Evolutionary conservation across 2,888 invertebrate species (phyloP).

Genomic region (Hypomecis punctinalis): DNA sequence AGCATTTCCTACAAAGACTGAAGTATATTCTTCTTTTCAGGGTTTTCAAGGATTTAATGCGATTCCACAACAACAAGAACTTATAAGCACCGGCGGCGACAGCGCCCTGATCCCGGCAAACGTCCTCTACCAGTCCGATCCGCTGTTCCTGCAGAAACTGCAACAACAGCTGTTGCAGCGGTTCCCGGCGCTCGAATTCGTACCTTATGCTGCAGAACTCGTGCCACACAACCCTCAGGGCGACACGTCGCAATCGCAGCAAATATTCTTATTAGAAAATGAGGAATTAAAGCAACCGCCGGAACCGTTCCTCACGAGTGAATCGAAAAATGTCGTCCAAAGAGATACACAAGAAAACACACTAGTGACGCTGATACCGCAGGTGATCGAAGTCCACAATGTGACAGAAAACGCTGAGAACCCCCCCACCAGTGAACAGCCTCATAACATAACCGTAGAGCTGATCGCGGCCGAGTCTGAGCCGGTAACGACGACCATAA

Average conservation of each 20-base stretch:
- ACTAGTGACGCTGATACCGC: constrained; percentile 64
- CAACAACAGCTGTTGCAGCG: constrained; percentile 73
- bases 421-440: constrained; percentile 52
- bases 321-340: constrained; percentile 69
- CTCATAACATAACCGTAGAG: constrained; percentile 63
- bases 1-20: too few relatives aligned
- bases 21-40: constrained; percentile 9
- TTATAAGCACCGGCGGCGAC: constrained; percentile 66
- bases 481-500: constrained; percentile 64
- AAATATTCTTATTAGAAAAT: constrained; percentile 64
- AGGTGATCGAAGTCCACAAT: constrained; percentile 57
- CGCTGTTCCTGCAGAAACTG: constrained; percentile 76
- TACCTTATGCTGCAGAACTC: constrained; percentile 71
- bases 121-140: constrained; percentile 82
- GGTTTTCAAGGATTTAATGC: constrained; percentile 41
- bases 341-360: constrained; percentile 72
- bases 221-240: constrained; percentile 48
- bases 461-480: constrained; percentile 59
- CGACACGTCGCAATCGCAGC: constrained; percentile 48
- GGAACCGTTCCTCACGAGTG: constrained; percentile 57
- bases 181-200: constrained; percentile 73
- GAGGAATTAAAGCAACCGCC: constrained; percentile 63
- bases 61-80: constrained; percentile 67
- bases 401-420: constrained; percentile 59
- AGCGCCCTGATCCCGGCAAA: constrained; percentile 71